These are phyloP conservation scores for Pardalotus punctatus DNA, from an alignment of 2,113 vertebrate species.

Conservation along the genomic window DNA sequence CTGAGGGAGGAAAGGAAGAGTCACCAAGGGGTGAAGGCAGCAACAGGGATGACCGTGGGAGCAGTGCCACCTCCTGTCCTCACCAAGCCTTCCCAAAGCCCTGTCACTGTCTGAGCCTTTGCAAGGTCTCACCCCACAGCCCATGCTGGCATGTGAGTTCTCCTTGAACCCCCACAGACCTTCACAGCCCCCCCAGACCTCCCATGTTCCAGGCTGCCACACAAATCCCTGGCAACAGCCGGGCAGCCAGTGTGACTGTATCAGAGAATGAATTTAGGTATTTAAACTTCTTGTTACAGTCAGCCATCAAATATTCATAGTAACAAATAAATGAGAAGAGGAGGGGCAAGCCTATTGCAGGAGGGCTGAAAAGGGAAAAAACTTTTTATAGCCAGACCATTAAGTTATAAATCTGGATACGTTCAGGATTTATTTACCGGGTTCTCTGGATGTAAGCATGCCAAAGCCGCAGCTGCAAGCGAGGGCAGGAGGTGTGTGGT, in stretches of 20 bases:
- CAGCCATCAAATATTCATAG: constrained; percentile 52
- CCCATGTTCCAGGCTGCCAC: neutral
- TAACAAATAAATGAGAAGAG: constrained; percentile 25
- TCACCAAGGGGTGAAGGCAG: neutral
- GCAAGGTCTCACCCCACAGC: neutral
- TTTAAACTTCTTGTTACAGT: constrained; percentile 43
- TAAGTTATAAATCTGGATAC: neutral
- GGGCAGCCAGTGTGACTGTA: neutral
- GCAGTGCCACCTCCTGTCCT: neutral
- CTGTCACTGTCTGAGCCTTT: neutral
- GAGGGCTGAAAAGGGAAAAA: constrained; percentile 32
- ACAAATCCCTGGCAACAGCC: neutral
- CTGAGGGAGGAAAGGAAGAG: neutral
- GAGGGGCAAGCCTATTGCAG: constrained; percentile 14
- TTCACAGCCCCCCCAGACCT: neutral
- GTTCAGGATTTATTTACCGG: neutral
- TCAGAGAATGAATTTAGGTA: neutral
- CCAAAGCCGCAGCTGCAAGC: accelerated
- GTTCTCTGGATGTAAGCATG: neutral
- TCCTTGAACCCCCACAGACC: neutral
- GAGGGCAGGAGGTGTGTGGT: neutral
- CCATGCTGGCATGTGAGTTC: neutral
- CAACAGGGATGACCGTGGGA: neutral
- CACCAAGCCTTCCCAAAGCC: neutral
- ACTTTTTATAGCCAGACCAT: constrained; percentile 29